A percentile compares a stretch with the other conserved stretches of the same genome.
These are phyloP conservation scores for Temnopleurus reevesii DNA, from an alignment of 53 echinoderm and acorn worm genomes.

Conservation along the genomic window DNA sequence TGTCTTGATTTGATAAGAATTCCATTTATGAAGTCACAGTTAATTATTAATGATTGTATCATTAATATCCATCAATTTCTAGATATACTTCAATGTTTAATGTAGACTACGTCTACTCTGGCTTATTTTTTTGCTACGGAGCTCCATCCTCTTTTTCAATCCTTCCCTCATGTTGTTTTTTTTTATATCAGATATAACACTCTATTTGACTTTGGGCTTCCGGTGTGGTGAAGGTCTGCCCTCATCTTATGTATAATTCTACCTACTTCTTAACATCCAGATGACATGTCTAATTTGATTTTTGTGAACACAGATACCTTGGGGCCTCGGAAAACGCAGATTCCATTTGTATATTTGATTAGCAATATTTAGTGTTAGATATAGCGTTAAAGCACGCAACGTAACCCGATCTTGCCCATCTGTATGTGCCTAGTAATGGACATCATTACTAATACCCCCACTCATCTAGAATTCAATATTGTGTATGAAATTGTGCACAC, in stretches of 20 bases:
- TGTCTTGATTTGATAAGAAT: neutral
- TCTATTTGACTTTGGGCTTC: neutral
- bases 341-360: constrained; percentile 42
- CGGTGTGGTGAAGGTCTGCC: neutral
- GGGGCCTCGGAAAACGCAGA: neutral
- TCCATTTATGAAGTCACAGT: neutral
- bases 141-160: neutral
- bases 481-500: neutral
- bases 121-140: neutral
- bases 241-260: neutral
- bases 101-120: neutral
- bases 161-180: neutral
- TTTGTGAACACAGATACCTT: neutral
- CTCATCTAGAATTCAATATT: constrained; percentile 21
- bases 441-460: neutral
- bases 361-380: too few relatives aligned
- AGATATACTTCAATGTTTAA: neutral
- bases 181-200: neutral
- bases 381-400: neutral
- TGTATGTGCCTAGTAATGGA: neutral
- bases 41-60: neutral
- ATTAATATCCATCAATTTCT: neutral
- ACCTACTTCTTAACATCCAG: neutral
- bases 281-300: constrained; percentile 17
- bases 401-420: neutral